phyloP scores from a whole-genome alignment of 2,888 invertebrate species.

The Mantis religiosa region DNA sequence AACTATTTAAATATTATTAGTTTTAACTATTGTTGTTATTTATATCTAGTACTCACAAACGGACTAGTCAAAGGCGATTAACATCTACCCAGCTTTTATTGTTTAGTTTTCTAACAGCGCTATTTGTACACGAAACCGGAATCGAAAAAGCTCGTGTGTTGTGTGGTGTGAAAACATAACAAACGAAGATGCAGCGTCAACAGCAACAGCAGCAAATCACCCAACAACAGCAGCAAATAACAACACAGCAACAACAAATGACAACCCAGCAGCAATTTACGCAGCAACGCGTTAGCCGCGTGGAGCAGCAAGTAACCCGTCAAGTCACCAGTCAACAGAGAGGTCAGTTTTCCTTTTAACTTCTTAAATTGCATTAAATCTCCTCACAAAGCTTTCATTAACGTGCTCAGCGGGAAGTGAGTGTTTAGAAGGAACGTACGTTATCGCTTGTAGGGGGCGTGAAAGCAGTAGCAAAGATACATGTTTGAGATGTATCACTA shows the following conservation, averaged over 20 bases:
- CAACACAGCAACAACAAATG: constrained; percentile 31
- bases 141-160: constrained; percentile 17
- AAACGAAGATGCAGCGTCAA: constrained; percentile 30
- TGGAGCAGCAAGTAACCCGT: constrained; percentile 74
- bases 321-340: constrained; percentile 65
- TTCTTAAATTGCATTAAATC: not conserved
- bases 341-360: constrained; percentile 17
- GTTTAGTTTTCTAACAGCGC: not conserved
- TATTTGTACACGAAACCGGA: not conserved
- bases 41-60: constrained; percentile 33
- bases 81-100: not conserved
- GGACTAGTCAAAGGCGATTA: constrained; percentile 43
- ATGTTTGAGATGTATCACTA: no score
- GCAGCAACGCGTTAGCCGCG: constrained; percentile 53
- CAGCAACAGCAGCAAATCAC: constrained; percentile 43
- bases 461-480: no score
- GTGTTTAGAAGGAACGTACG: no score
- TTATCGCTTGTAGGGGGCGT: no score
- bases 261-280: constrained; percentile 36
- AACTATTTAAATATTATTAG: constrained; percentile 18
- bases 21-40: constrained; percentile 24
- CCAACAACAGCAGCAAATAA: constrained; percentile 43
- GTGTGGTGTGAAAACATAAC: constrained; percentile 19
- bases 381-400: not conserved
- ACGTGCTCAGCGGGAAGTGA: not conserved